phyloP scores from a whole-genome alignment of 2,888 invertebrate genomes.

The Sycophila texana region DNA sequence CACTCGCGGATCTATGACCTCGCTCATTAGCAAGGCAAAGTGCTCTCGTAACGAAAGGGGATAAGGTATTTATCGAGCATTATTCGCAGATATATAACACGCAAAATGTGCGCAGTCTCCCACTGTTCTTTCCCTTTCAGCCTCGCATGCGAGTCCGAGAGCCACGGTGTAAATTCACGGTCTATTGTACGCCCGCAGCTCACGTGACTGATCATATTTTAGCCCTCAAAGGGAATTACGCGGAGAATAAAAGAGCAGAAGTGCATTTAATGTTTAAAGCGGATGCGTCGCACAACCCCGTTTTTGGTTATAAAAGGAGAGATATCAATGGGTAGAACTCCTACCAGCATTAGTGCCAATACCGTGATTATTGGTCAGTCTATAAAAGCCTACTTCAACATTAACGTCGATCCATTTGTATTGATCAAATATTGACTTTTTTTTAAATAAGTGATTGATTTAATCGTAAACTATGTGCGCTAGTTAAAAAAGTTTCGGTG shows the following conservation, averaged over 20 bases:
- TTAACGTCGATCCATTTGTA: no score
- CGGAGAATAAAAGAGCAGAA: slow-evolving; percentile 30
- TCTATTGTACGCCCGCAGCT: slow-evolving; percentile 24
- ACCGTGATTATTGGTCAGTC: no score
- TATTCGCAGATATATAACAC: slow-evolving; percentile 16
- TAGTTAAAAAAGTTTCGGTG: no score
- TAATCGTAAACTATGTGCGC: no score
- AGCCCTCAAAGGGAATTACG: slow-evolving; percentile 44
- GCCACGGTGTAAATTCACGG: slow-evolving; percentile 22
- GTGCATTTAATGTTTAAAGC: slow-evolving; percentile 27
- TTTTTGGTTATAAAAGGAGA: slow-evolving; percentile 39
- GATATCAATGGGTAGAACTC: not conserved
- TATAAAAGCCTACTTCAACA: no score
- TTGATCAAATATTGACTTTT: no score
- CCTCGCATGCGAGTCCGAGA: not conserved
- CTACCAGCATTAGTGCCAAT: not conserved
- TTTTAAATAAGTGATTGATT: no score
- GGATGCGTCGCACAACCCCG: not conserved
- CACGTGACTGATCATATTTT: slow-evolving; percentile 42
- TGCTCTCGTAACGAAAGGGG: slow-evolving; percentile 38
- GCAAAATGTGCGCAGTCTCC: not conserved
- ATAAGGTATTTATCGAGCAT: slow-evolving; percentile 55
- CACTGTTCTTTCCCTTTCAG: no score
- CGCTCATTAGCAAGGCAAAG: slow-evolving; percentile 46
- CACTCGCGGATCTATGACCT: slow-evolving; percentile 21